Percentiles rank a stretch among this genome's conserved stretches.
These are phyloP conservation scores for Cydia pomonella DNA, from an alignment of 1,140 invertebrate genomes.

Conservation along the genomic window DNA sequence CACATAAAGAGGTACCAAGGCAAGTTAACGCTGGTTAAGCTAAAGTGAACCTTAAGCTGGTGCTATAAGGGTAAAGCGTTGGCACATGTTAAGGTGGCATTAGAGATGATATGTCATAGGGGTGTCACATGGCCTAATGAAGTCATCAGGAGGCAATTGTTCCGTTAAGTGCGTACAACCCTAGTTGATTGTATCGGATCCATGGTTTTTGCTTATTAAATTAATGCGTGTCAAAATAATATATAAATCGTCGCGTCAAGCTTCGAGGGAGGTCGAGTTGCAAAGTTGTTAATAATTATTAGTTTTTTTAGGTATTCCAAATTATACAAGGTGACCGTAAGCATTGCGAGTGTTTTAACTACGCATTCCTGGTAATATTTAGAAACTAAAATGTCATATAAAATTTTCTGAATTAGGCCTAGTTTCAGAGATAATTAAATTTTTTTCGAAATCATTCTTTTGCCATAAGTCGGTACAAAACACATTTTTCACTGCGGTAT, in stretches of 20 bases:
- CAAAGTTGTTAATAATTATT: not conserved
- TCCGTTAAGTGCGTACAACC: slow-evolving; percentile 9
- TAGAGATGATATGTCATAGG: slow-evolving; percentile 8
- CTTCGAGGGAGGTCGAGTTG: not conserved
- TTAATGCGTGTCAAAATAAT: slow-evolving; percentile 7
- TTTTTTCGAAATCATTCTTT: no score
- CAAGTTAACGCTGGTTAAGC: not conserved
- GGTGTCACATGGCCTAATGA: slow-evolving; percentile 9
- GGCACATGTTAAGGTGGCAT: not conserved
- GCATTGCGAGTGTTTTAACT: no score
- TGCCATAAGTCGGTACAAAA: no score
- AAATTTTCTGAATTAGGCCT: no score
- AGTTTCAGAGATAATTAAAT: no score
- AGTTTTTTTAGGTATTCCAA: not conserved
- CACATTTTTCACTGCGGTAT: no score
- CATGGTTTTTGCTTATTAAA: not conserved
- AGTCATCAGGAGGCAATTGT: slow-evolving; percentile 2
- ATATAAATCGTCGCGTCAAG: not conserved
- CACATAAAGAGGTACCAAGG: not conserved
- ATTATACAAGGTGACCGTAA: no score
- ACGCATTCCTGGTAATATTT: no score
- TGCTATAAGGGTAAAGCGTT: not conserved
- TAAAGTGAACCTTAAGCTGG: not conserved
- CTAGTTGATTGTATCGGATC: slow-evolving; percentile 5
- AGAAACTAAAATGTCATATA: no score